Evolutionary conservation across 2,888 invertebrate genomes (phyloP).

Genomic region (Polymixis flavicincta): DNA sequence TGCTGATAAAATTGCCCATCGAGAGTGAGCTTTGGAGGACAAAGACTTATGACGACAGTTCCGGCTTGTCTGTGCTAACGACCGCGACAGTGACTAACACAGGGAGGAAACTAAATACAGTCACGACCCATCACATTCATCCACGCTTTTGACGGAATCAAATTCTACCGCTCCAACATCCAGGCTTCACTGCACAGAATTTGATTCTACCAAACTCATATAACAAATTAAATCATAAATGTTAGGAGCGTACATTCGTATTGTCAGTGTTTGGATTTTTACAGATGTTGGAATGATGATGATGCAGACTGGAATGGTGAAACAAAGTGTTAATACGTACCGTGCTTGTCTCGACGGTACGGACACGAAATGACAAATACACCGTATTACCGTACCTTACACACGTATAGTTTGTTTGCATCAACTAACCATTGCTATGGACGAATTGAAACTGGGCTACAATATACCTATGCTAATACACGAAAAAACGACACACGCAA

Average conservation of each 20-base stretch:
- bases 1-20: constrained; percentile 79
- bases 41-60: constrained; percentile 88
- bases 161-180: constrained; percentile 67
- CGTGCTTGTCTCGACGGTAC: constrained; percentile 95
- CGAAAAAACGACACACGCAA: constrained; percentile 86
- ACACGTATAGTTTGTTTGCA: constrained; percentile 89
- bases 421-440: constrained; percentile 89
- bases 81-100: constrained; percentile 86
- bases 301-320: constrained; percentile 99
- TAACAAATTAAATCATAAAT: constrained; percentile 73
- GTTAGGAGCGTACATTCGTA: constrained; percentile 83
- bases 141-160: constrained; percentile 81
- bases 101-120: constrained; percentile 80
- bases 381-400: constrained; percentile 86
- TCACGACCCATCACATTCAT: constrained; percentile 83
- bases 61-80: constrained; percentile 88
- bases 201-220: constrained; percentile 76
- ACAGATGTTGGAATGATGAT: constrained; percentile 99
- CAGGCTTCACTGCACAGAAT: constrained; percentile 65
- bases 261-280: constrained; percentile 93
- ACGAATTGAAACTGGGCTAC: constrained; percentile 82
- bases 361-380: constrained; percentile 88
- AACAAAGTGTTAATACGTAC: constrained; percentile 95
- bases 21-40: constrained; percentile 85
- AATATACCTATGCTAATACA: constrained; percentile 86